phyloP scores from a whole-genome alignment of 2,888 invertebrate species.

The Yponomeuta plumbellus region DNA sequence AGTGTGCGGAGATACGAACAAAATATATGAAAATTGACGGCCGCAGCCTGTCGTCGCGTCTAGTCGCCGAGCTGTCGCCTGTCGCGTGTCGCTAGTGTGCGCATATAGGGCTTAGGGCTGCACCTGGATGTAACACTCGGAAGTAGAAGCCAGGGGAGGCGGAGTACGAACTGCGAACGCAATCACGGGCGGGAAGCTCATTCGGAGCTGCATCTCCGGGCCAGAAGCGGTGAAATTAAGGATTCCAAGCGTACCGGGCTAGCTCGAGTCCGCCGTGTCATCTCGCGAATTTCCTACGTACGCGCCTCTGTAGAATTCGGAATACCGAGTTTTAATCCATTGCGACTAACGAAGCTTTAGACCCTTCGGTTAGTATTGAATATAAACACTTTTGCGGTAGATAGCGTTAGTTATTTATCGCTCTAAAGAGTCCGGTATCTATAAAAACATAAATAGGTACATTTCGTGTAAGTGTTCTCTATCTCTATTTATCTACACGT shows the following conservation, averaged over 20 bases:
- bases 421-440: too few relatives aligned
- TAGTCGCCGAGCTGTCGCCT: too few relatives aligned
- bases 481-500: conserved; percentile 10
- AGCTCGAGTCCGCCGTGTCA: conserved; percentile 16
- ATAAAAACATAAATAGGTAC: too few relatives aligned
- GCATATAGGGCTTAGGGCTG: too few relatives aligned
- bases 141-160: not conserved
- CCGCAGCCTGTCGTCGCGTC: too few relatives aligned
- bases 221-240: conserved; percentile 48
- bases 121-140: not conserved
- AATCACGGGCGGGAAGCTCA: conserved; percentile 70
- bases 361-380: not conserved
- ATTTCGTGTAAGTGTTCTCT: too few relatives aligned
- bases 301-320: not conserved
- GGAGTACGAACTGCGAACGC: conserved; percentile 47
- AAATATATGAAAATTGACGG: too few relatives aligned
- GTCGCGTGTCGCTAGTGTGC: too few relatives aligned
- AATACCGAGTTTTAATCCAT: not conserved
- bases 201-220: conserved; percentile 65
- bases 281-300: conserved; percentile 19
- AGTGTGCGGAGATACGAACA: too few relatives aligned
- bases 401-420: too few relatives aligned
- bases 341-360: not conserved
- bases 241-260: conserved; percentile 50
- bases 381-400: too few relatives aligned